Evolutionary conservation across 2,797 vertebrate species (phyloP), one percentile per base, ranked within the genome.

Genomic region (Garrulus glandarius): DNA sequence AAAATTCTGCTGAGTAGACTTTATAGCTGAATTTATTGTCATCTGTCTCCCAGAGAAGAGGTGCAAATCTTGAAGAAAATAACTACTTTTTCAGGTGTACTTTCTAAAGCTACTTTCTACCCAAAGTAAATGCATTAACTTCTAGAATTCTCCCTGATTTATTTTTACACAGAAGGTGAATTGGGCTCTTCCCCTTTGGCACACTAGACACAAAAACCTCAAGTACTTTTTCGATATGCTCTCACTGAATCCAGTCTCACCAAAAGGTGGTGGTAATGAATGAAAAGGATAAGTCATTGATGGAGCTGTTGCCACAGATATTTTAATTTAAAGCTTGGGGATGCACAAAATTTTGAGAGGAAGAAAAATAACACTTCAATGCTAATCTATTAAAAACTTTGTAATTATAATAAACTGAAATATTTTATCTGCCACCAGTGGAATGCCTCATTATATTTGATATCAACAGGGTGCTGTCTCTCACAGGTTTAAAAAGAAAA

Each of bases 181-280:
- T 55, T 60, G 10, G 9, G 6, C 18, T 56, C 10, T 60, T 79
- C 6, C 7, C 23, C 6, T 85, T 88, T 6, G 4, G 17, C 49
- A 34, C 12, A 55, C 0, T 39, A 59, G 30, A 30, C 6, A 34
- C 6, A 64, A 57, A 69, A 82, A 22, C 2, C 3, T 44, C 22
- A 70, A 71, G 5, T 21, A n/a, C 6, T 39, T 67, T 70, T 81
- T 50, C 5, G 47, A 41, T 44, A 20, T 32, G 13, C 5, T 71
- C 3, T 81, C 76, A 32, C 20, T 47, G 36, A 53, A 56, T 55
- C 6, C 9, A 50, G 20, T 50, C 0, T 0, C 22, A 77, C 3
- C 11, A 72, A 83, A 65, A 74, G 39, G 24, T 50, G 11, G 8
- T 75, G 9, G 16, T 26, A 82, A 72, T 53, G 36, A 57, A 49